These are phyloP conservation scores for Dendrocincla tyrannina DNA, from an alignment of 2,797 vertebrate genomes.

Conservation along the genomic window DNA sequence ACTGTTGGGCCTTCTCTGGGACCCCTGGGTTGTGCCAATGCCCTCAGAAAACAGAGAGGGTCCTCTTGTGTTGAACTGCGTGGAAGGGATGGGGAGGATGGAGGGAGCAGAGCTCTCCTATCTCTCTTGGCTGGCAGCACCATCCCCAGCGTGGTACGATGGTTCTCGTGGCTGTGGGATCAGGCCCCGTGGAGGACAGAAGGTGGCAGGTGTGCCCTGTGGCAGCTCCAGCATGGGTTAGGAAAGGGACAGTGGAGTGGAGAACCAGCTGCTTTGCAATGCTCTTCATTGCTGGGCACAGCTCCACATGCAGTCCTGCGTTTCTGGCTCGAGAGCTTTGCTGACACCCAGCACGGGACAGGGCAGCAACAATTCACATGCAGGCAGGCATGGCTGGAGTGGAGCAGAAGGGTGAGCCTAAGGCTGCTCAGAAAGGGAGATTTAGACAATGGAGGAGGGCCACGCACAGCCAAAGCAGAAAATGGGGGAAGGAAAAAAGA, in stretches of 20 bases:
- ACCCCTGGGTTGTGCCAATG: neutral
- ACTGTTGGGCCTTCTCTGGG: neutral
- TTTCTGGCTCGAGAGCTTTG: neutral
- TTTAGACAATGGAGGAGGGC: neutral
- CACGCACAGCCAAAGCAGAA: neutral
- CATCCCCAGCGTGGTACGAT: accelerated
- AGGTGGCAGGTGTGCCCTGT: neutral
- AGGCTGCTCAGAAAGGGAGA: neutral
- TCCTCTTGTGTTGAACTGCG: neutral
- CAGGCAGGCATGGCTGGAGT: neutral
- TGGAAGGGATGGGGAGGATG: neutral
- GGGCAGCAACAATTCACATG: neutral
- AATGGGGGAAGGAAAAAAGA: neutral
- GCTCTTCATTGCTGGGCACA: neutral
- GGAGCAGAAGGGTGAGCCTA: neutral
- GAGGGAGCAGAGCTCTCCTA: neutral
- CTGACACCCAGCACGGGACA: accelerated
- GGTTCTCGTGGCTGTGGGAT: neutral
- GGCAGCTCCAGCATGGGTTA: neutral
- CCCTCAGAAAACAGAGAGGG: neutral
- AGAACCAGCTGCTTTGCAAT: neutral
- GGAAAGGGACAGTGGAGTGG: accelerated
- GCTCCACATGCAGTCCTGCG: accelerated
- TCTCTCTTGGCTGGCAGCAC: neutral
- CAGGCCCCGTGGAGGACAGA: neutral